Evolutionary conservation across 2,797 vertebrate species (phyloP), one percentile per base, ranked within the genome.

Genomic region (Phoebastria nigripes): DNA sequence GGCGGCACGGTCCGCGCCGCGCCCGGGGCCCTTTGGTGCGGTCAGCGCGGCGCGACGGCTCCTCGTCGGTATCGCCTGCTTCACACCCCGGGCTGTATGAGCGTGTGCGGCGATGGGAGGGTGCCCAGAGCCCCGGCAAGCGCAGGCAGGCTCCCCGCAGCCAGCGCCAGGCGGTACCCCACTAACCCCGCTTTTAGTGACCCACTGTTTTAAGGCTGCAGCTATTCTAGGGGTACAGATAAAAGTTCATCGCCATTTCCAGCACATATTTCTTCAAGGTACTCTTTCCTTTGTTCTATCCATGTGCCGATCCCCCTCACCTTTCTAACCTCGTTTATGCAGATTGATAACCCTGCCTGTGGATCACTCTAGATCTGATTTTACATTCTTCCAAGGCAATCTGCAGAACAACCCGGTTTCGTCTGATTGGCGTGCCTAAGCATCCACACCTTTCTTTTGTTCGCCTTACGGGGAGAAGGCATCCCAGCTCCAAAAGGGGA

Each of bases 371-470:
- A 22, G 41, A 19, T 24, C 51, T 3, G 37, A 17, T 69, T n/a
- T 74, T 51, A 41, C 26, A 9, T 52, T 24, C 61, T 82, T 59
- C 42, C 72, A 13, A 59, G 37, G 54, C 77, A 19, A 39, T 11
- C 42, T 39, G 69, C 71, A 49, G 51, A 82, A 24, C 63, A 54
- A 26, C 15, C 19, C 17, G 6, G 9, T 14, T 81, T 81, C 52
- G 5, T 39, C 58, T 65, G 71, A 49, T 15, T 35, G 61, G 18
- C 82, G 8, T 20, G 46, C 85, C 56, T 28, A 9, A 20, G 73
- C 63, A 56, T 70, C 47, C 89, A 37, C 72, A 80, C 65, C 66
- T 95, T 91, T 79, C 91, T 89, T 95, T 94, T 96, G 87, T 90
- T 87, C 49, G 15, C 24, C 33, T 92, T 56, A 6, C 20, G 3